Evolutionary conservation across 2,113 vertebrate genomes (phyloP).

Genomic region (Rhinolophus sinicus): DNA sequence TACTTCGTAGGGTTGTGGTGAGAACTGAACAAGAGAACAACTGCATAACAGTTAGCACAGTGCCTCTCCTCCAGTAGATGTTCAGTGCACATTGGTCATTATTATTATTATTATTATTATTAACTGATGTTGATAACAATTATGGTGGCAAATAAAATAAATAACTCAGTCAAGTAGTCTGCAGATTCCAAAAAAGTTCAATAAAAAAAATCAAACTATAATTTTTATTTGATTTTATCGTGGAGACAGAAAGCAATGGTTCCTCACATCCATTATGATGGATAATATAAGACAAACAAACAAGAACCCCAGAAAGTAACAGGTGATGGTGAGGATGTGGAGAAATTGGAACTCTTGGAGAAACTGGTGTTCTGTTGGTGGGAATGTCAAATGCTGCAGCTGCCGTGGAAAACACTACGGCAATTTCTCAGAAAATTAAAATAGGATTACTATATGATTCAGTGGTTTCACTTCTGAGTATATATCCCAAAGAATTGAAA

Average conservation of each 20-base stretch:
- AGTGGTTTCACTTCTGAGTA: background rate
- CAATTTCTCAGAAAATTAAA: background rate
- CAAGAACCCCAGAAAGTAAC: background rate
- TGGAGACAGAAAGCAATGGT: background rate
- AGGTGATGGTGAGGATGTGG: background rate
- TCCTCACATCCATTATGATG: background rate
- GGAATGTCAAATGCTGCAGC: background rate
- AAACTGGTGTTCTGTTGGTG: background rate
- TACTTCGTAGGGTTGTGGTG: too few species aligned
- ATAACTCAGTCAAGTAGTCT: background rate
- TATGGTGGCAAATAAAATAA: background rate
- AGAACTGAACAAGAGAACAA: background rate
- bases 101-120: background rate
- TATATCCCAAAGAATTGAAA: background rate
- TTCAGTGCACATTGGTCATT: background rate
- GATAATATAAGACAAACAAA: background rate
- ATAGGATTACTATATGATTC: background rate
- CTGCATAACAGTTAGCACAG: background rate
- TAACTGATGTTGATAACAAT: background rate
- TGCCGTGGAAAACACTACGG: background rate
- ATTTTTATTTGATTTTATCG: slow-evolving; percentile 24
- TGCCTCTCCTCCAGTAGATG: background rate
- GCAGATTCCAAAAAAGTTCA: background rate
- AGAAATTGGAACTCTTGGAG: background rate
- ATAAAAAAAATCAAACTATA: background rate